A percentile compares a stretch with the other conserved stretches of the same genome.
These are phyloP conservation scores for Hanleya hanleyi DNA, from an alignment of 2,888 invertebrate genomes.

Conservation along the genomic window DNA sequence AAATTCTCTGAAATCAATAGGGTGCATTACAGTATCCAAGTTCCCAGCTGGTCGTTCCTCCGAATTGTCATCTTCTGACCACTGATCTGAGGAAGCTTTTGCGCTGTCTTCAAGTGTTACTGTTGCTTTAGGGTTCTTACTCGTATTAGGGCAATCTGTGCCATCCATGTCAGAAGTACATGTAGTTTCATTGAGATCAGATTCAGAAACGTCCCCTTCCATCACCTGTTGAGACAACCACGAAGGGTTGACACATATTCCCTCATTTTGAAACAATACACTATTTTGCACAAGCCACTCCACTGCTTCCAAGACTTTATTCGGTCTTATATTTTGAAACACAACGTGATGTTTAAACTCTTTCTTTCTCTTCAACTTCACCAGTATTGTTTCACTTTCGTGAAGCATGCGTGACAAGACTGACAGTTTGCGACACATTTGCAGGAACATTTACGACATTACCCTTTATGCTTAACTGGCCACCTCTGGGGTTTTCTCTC, in stretches of 20 bases:
- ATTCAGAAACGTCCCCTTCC: no score
- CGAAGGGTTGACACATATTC: no score
- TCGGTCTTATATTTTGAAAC: constrained; percentile 36
- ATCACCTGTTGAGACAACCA: no score
- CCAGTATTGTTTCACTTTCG: constrained; percentile 28
- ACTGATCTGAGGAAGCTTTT: constrained; percentile 18
- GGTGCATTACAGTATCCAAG: constrained; percentile 25
- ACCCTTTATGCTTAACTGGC: constrained; percentile 34
- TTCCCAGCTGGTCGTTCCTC: constrained; percentile 17
- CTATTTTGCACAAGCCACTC: no score
- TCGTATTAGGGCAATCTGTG: no score
- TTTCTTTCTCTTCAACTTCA: constrained; percentile 34
- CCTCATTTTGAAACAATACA: no score
- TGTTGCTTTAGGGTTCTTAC: no score
- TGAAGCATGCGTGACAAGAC: constrained; percentile 29
- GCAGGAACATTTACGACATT: constrained; percentile 40
- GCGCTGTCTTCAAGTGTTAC: no score
- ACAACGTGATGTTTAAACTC: constrained; percentile 26
- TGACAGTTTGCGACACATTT: constrained; percentile 29
- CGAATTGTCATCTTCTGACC: constrained; percentile 25
- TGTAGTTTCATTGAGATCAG: no score
- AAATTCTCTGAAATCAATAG: constrained; percentile 27
- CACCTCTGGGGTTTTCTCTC: constrained; percentile 33
- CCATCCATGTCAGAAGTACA: no score
- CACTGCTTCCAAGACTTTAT: no score